Evolutionary conservation across 2,113 vertebrate species (phyloP).

Genomic region (Embiotoca jacksoni): DNA sequence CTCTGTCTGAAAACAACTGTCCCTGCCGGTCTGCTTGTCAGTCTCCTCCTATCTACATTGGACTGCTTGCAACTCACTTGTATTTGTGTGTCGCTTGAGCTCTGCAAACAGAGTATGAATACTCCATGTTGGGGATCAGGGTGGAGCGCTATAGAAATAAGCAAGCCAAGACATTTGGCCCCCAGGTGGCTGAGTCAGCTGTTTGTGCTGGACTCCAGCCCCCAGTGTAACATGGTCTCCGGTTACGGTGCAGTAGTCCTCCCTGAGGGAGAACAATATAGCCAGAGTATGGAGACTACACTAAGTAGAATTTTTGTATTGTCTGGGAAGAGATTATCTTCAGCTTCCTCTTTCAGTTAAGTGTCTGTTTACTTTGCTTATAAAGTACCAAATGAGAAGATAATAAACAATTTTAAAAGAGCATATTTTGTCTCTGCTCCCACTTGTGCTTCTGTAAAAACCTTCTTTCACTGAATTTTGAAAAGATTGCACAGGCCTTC

Average conservation of each 20-base stretch:
- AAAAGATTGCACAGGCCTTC: background rate
- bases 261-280: constrained; percentile 42
- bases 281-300: background rate
- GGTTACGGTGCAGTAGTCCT: constrained; percentile 53
- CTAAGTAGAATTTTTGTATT: constrained; percentile 9
- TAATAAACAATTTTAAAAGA: constrained; percentile 13
- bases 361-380: constrained; percentile 28
- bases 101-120: constrained; percentile 57
- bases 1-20: constrained; percentile 22
- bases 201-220: constrained; percentile 56
- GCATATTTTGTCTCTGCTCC: constrained; percentile 1
- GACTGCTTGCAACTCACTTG: constrained; percentile 2
- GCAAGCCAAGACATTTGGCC: constrained; percentile 76
- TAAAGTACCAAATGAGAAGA: constrained; percentile 1
- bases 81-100: constrained; percentile 55
- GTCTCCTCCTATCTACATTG: constrained; percentile 11
- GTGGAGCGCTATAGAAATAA: constrained; percentile 73
- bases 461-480: constrained; percentile 22
- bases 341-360: constrained; percentile 35
- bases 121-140: constrained; percentile 71
- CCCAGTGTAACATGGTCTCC: constrained; percentile 44
- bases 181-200: constrained; percentile 79
- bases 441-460: background rate
- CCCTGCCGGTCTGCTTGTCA: constrained; percentile 29
- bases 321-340: constrained; percentile 22